Evolutionary conservation across 35 echinoderm and acorn worm genomes (phyloP), one percentile per base, ranked within the genome.

Genomic region (Patiria miniata): DNA sequence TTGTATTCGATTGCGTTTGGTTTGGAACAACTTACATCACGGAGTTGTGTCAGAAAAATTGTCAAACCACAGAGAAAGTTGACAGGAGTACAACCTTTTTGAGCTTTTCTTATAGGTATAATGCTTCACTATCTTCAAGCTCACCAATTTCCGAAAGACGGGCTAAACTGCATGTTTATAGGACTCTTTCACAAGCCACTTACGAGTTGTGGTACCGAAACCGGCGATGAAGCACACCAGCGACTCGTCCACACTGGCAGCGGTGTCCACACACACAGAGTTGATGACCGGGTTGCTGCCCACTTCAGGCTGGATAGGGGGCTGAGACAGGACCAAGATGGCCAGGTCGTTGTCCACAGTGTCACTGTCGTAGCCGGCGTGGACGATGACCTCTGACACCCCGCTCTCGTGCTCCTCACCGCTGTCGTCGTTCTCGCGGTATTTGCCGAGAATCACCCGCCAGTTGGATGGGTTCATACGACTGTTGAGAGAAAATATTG

Each of bases 301-400:
- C 4, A 12, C 42, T 16, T 73, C 65, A 14, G 65, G 65, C 42
- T 47, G 42, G 12, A 12, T 12, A 26, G 65, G 65, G 14, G 30
- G 65, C 14, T 34, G 21, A 73, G 65, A 26, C 14, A 36, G 26
- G 0, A 73, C 65, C 26, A 87, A 78, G 14, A 87, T 47, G 51
- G 85, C 85, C 40, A 87, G 78, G 33, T 87, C 85, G 76, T 57
- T 36, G 76, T 87, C 85, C 0, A 0, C 22, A 1, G 44, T 79
- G 14, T 14, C 18, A 44, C 17, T 18, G 47, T 79, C 52, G 44
- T 37, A 87, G 29, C 36, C 34, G 0, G 26, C 68, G 21, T 87
- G 85, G 51, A 87, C 68, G 85, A 78, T 78, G 85, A 87, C 42
- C 26, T 87, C 73, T 15, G 69, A 52, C 14, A 77, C 85, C 39